Base-by-base conservation (phyloP, 1,140 invertebrate genomes). In the Cheumatopsyche charites region DNA sequence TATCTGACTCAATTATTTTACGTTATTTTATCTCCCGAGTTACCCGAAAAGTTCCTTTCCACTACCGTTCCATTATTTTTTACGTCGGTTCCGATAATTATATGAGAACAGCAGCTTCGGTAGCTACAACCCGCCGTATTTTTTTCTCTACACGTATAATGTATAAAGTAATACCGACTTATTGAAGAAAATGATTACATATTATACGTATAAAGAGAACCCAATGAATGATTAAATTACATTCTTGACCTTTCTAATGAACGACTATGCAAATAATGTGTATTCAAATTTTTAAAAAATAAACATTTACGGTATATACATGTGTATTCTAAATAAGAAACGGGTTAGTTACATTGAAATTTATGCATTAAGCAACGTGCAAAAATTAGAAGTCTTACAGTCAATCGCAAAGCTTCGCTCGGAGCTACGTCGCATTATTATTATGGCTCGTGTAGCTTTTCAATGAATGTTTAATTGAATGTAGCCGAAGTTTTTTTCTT, bases 381-480 rank as follows among this genome's bases (percentile, higher is more conserved):
- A 52, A 52, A 52, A 36, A 52, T 52, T 52, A 17, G 9, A 11
- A 52, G 47, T 52, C 19, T 9, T 15, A 15, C 47, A 15, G 47
- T 52, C 47, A 52, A 52, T 52, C 47, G 47, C 19, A 52, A 52
- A 52, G 15, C 47, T 52, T 17, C 15, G 47, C 47, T 52, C 47
- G 47, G n/a, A 52, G 47, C 47, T 52, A 52, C 9, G 47, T 15
- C 9, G 13, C 13, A 15, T 47, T 47, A 47, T 47, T 47, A 36
- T 36, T 15, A 49, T 21, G 19, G 19, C 21, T 63, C 12, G 29
- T 41, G 62, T 15, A 63, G 19, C 62, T 42, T 63, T 63, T 45
- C 62, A 63, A 63, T 63, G 62, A 63, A 63, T 63, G 36, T 42
- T 63, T 63, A 63, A 63, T 63, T 63, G 62, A 63, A 63, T 63